phyloP scores from a whole-genome alignment of 2,113 vertebrate genomes.

The Amphiprion ocellaris region DNA sequence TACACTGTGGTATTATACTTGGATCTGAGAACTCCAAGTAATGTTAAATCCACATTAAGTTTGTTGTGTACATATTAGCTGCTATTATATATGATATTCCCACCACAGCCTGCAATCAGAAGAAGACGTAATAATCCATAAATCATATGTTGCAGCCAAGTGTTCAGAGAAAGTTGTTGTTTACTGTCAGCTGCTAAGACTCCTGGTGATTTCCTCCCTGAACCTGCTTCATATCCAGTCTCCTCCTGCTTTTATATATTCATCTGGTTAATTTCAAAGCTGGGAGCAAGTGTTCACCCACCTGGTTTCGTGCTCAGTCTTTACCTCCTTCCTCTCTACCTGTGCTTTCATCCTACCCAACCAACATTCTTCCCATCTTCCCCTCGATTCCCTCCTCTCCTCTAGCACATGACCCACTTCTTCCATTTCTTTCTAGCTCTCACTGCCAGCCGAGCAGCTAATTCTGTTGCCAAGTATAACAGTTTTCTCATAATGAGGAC shows the following conservation, averaged over 20 bases:
- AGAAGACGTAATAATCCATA: too few relatives aligned
- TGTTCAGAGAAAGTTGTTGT: too few relatives aligned
- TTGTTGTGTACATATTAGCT: too few relatives aligned
- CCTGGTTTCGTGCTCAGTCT: conserved; percentile 13
- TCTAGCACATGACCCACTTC: conserved; percentile 79
- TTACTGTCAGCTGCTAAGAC: too few relatives aligned
- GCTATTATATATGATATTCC: too few relatives aligned
- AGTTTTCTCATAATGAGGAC: conserved; percentile 79
- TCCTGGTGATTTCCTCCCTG: too few relatives aligned
- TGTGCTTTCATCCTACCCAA: conserved; percentile 33
- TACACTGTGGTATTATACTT: too few relatives aligned
- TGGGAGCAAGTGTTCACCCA: background rate
- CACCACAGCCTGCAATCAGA: too few relatives aligned
- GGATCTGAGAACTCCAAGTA: too few relatives aligned
- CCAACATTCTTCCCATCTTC: background rate
- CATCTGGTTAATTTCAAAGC: conserved; percentile 24
- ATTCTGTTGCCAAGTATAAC: conserved; percentile 78
- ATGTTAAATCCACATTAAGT: too few relatives aligned
- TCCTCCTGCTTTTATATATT: conserved; percentile 15
- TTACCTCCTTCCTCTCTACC: conserved; percentile 35
- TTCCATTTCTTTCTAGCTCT: conserved; percentile 54
- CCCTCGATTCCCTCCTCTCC: conserved; percentile 33
- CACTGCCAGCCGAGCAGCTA: conserved; percentile 69
- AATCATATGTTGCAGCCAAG: too few relatives aligned
- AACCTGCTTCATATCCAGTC: background rate